A percentile compares a stretch with the other conserved stretches of the same genome.
phyloP scores from a whole-genome alignment of 2,888 invertebrate species.

The Lottia gigantea region DNA sequence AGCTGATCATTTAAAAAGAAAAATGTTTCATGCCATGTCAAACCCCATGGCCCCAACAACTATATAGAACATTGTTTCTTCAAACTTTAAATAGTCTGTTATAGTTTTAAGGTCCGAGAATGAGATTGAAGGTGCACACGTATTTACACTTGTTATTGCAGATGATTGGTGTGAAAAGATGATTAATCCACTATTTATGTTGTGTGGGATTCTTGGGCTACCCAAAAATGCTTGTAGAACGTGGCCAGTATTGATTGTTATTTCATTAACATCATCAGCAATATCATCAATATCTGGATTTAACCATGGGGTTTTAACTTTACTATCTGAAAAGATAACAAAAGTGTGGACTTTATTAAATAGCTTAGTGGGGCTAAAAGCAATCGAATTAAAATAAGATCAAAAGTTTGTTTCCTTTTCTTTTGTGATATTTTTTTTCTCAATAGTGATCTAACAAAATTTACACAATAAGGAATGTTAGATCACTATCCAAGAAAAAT shows the following conservation, averaged over 20 bases:
- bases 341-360: too few species aligned
- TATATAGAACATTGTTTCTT: not conserved
- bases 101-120: not conserved
- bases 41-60: too few species aligned
- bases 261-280: not conserved
- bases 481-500: too few species aligned
- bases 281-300: not conserved
- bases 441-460: too few species aligned
- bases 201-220: not conserved
- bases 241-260: slow-evolving; percentile 5
- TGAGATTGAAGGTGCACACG: slow-evolving; percentile 5
- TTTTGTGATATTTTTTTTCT: too few species aligned
- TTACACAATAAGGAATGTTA: too few species aligned
- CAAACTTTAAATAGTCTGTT: not conserved
- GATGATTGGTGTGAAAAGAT: not conserved
- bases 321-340: not conserved
- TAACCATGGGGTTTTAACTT: not conserved
- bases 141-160: slow-evolving; percentile 5
- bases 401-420: too few species aligned
- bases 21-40: too few species aligned
- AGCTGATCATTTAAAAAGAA: too few species aligned
- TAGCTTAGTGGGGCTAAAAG: too few species aligned
- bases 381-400: too few species aligned
- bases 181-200: not conserved
- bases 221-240: not conserved